A percentile compares a stretch with the other conserved stretches of the same genome.
phyloP scores from a whole-genome alignment of 2,113 vertebrate species.

The Alaudala cheleensis region DNA sequence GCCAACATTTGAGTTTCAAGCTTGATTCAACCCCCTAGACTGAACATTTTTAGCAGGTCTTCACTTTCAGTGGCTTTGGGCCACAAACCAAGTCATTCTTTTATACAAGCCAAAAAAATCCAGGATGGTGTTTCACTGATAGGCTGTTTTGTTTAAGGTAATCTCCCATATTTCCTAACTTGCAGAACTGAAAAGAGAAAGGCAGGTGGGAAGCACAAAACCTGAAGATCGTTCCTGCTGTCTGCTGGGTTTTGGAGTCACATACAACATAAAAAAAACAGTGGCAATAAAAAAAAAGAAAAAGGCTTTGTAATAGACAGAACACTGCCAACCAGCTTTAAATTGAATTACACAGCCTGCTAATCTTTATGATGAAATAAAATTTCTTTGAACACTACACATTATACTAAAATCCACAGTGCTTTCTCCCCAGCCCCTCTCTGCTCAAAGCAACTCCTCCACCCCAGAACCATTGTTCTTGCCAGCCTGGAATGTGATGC shows the following conservation, averaged over 20 bases:
- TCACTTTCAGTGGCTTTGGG: conserved; percentile 22
- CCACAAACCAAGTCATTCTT: conserved; percentile 29
- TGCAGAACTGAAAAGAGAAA: neutral
- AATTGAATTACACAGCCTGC: conserved; percentile 85
- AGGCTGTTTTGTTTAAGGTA: conserved; percentile 40
- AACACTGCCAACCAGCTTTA: conserved; percentile 73
- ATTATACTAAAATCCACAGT: conserved; percentile 69
- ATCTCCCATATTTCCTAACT: conserved; percentile 21
- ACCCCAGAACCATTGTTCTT: conserved; percentile 38
- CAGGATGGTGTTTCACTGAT: conserved; percentile 24
- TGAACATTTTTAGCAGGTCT: conserved; percentile 47
- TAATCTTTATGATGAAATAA: conserved; percentile 81
- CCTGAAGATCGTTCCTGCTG: neutral
- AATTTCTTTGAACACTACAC: conserved; percentile 71
- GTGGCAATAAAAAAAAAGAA: conserved; percentile 27
- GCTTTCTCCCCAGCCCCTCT: neutral
- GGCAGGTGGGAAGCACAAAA: neutral
- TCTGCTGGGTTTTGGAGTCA: neutral
- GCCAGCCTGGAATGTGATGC: neutral
- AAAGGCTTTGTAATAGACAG: conserved; percentile 64
- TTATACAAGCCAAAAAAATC: neutral
- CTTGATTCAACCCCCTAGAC: neutral
- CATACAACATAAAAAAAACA: neutral
- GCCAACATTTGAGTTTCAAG: conserved; percentile 55
- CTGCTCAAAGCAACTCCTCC: conserved; percentile 23